These are phyloP conservation scores for Epinephelus coioides DNA, from an alignment of 2,797 vertebrate genomes.

Conservation along the genomic window DNA sequence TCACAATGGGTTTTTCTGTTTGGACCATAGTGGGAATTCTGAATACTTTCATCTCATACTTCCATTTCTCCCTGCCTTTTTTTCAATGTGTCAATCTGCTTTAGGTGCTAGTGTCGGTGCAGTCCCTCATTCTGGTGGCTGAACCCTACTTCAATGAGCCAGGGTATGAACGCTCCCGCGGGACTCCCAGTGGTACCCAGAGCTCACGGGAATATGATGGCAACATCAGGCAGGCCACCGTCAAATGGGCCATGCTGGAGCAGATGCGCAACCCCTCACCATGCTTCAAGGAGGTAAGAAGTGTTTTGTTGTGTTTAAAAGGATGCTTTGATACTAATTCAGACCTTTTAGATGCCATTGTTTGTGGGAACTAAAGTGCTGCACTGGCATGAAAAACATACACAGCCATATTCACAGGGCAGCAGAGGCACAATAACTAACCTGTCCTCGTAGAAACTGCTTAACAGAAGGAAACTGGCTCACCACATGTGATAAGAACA, in stretches of 20 bases:
- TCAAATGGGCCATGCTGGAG: conserved; percentile 99
- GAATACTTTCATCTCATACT: background rate
- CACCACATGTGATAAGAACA: background rate
- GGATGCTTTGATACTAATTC: background rate
- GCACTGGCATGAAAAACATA: background rate
- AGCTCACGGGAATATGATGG: conserved; percentile 98
- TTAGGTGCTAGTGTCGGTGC: conserved; percentile 97
- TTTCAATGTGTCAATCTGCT: conserved; percentile 4
- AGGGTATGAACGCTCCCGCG: conserved; percentile 96
- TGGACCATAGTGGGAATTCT: background rate
- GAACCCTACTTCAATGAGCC: conserved; percentile 99
- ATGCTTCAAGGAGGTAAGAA: conserved; percentile 96
- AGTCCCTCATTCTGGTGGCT: conserved; percentile 97
- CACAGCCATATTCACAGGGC: background rate
- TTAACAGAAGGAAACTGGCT: no score
- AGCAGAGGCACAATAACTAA: background rate
- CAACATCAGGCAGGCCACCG: conserved; percentile 97
- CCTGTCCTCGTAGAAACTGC: no score
- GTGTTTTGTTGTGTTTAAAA: background rate
- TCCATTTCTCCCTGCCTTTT: background rate
- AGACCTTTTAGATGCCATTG: background rate
- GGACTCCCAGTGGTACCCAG: conserved; percentile 97
- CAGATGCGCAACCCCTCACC: conserved; percentile 97
- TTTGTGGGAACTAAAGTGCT: background rate
- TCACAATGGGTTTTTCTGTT: background rate